Conservation (phyloP, 1,140 invertebrate species). For the Psilanteris sp. region DNA sequence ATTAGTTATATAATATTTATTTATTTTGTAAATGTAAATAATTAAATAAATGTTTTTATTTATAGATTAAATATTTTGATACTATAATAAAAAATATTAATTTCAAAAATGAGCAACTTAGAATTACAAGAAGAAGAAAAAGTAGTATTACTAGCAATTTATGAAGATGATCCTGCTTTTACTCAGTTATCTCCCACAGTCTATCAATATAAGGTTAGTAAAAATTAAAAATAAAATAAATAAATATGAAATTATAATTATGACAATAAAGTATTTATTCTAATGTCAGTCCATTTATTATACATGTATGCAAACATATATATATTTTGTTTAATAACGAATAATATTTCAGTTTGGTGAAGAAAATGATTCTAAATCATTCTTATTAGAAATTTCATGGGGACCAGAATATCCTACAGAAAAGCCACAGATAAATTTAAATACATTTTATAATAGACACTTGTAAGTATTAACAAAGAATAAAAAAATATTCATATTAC, state of each 20-base stretch:
- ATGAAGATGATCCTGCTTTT: conserved; percentile 94
- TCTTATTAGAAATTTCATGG: conserved; percentile 94
- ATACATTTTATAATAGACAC: conserved; percentile 96
- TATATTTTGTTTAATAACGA: too few relatives aligned
- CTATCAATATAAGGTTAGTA: conserved; percentile 96
- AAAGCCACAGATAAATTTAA: conserved; percentile 90
- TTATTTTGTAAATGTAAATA: too few relatives aligned
- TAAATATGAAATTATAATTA: neutral
- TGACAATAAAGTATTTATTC: too few relatives aligned
- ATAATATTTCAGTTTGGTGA: conserved; percentile 86
- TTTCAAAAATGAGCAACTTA: conserved; percentile 81
- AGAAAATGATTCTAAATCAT: conserved; percentile 88
- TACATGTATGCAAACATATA: too few relatives aligned
- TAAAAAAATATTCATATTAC: too few relatives aligned
- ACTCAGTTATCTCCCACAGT: conserved; percentile 88
- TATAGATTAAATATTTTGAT: too few relatives aligned
- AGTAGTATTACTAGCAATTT: conserved; percentile 95
- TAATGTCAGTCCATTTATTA: too few relatives aligned
- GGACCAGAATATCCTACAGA: conserved; percentile 90
- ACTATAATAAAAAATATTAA: too few relatives aligned
- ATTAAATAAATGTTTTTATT: too few relatives aligned
- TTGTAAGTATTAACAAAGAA: conserved; percentile 84
- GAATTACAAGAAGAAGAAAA: conserved; percentile 92
- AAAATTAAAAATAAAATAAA: too few relatives aligned
- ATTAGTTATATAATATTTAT: too few relatives aligned